Evolutionary conservation across 2,888 invertebrate species (phyloP), one percentile per base, ranked within the genome.

Genomic region (Eilema griseolum): DNA sequence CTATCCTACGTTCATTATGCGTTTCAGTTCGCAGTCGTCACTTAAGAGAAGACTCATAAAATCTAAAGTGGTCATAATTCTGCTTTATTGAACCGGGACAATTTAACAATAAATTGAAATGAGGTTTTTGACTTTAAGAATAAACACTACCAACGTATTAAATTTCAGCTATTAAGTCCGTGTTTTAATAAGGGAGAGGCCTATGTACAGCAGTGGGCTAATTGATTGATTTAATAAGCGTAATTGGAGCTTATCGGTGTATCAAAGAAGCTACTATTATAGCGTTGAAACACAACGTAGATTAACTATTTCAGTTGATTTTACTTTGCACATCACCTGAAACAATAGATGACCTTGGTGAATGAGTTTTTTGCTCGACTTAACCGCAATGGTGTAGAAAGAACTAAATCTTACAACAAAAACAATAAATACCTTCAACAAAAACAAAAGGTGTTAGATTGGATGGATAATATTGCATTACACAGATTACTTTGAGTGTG

Each of bases 401-500:
- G 74, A 81, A 79, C 46, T 59, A 73, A 70, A 41, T 41, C 41
- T 41, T 72, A 74, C 69, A 71, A 78, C 79, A 81, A 81, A 82
- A 84, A 82, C 79, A 80, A 79, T 78, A 82, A 61, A 81, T 84
- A 83, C 82, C 77, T 78, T 78, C 69, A 75, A 85, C 82, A 80
- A 86, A 87, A 89, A 85, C 86, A 74, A 79, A 88, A 86, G 85
- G 83, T 79, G 64, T 52, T 46, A n/a, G n/a, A n/a, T 72, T 73
- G 66, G 62, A 77, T 59, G 57, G n/a, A 79, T 77, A 87, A 86
- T 88, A 86, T 87, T 86, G 84, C 88, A 89, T 87, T 89, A 86
- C 85, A 66, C 77, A 83, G 84, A 87, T 89, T 87, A 83, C 82
- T 84, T 82, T 71, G 80, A 71, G 82, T 89, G 84, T 84, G 73